Percentiles rank a stretch among this genome's conserved stretches.
Evolutionary conservation across 2,797 vertebrate genomes (phyloP).

Genomic region (Avahi laniger): DNA sequence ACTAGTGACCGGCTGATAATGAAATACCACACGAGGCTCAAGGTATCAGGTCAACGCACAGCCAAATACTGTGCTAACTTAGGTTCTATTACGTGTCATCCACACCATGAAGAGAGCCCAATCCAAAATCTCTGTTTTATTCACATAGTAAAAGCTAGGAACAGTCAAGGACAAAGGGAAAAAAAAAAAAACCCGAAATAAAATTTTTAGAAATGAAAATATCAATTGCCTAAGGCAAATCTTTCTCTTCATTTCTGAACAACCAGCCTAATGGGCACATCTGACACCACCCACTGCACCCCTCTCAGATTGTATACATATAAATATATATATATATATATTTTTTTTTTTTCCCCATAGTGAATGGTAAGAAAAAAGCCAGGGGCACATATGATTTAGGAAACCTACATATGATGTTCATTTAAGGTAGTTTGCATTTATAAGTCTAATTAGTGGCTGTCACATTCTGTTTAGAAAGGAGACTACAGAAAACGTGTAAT

Average conservation of each 20-base stretch:
- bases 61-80: too few relatives aligned
- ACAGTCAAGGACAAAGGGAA: background rate
- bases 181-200: background rate
- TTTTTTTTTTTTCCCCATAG: background rate
- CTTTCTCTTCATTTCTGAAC: background rate
- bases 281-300: background rate
- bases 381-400: background rate
- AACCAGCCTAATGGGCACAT: background rate
- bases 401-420: background rate
- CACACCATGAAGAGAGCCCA: background rate
- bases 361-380: background rate
- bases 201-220: background rate
- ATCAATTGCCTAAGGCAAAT: background rate
- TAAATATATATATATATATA: too few relatives aligned
- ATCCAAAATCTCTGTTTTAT: background rate
- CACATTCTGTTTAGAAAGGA: background rate
- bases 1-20: background rate
- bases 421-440: conserved; percentile 16
- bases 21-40: background rate
- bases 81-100: too few relatives aligned
- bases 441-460: background rate
- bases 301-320: background rate
- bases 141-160: background rate
- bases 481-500: background rate
- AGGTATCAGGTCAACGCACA: background rate